Evolutionary conservation across 2,113 vertebrate genomes (phyloP).

Genomic region (Ariopsis seemanni): DNA sequence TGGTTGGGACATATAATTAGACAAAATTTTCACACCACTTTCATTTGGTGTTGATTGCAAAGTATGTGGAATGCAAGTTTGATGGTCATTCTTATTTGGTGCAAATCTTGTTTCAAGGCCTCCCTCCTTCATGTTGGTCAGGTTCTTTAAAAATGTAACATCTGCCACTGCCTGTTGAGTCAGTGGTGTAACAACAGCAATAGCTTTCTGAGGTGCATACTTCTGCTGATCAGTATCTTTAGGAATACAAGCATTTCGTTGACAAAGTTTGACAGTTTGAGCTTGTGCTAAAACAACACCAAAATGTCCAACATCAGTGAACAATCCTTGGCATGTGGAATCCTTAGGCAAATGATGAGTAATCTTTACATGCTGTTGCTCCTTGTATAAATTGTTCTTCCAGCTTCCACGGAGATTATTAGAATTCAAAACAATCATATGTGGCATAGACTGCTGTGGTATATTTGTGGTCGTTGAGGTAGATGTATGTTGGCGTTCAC

Average conservation of each 20-base stretch:
- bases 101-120: not conserved
- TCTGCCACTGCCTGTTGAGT: not conserved
- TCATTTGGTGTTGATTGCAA: not conserved
- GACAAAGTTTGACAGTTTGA: not conserved
- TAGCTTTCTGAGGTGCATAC: constrained; percentile 23
- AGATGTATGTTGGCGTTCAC: not conserved
- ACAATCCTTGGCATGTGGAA: not conserved
- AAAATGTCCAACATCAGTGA: not conserved
- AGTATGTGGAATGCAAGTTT: not conserved
- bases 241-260: constrained; percentile 5
- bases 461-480: not conserved
- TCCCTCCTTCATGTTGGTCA: not conserved
- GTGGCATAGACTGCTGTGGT: not conserved
- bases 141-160: not conserved
- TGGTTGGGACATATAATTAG: not conserved
- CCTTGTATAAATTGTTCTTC: not conserved
- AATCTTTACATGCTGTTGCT: not conserved
- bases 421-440: not conserved
- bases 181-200: constrained; percentile 45
- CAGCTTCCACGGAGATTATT: not conserved
- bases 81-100: not conserved
- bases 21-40: not conserved
- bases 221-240: constrained; percentile 19
- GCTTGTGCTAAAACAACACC: not conserved
- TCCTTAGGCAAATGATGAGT: not conserved